A percentile compares a stretch with the other conserved stretches of the same genome.
Conservation (phyloP, 2,797 vertebrate genomes). For the Dipus sagitta region DNA sequence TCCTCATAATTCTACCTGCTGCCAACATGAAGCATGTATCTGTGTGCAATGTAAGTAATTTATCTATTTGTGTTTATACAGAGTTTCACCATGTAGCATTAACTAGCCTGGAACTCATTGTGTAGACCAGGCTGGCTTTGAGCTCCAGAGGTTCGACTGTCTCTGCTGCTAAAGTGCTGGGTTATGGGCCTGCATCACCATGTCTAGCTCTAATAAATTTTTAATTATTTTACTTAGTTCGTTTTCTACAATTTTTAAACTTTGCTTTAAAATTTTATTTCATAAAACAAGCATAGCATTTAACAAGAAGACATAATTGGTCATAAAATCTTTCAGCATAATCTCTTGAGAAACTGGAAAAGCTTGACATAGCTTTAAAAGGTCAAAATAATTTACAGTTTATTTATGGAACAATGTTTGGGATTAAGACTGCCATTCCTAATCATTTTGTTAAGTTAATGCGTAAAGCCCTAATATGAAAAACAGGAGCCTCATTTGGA, state of each 20-base stretch:
- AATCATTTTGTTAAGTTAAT: conserved; percentile 45
- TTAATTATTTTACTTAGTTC: conserved; percentile 36
- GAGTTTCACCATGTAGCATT: background rate
- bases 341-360: conserved; percentile 8
- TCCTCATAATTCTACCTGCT: background rate
- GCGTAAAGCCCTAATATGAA: conserved; percentile 50
- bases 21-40: too few relatives aligned
- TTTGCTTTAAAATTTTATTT: conserved; percentile 30
- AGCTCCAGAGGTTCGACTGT: background rate
- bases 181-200: background rate
- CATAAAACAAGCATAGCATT: background rate
- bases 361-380: conserved; percentile 48
- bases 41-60: too few relatives aligned
- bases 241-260: background rate
- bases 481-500: conserved; percentile 38
- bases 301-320: background rate
- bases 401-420: conserved; percentile 37
- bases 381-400: conserved; percentile 42
- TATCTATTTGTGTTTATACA: background rate
- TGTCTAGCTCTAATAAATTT: background rate
- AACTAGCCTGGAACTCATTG: background rate
- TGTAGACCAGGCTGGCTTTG: background rate
- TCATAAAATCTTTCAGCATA: conserved; percentile 18
- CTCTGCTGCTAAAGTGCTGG: background rate
- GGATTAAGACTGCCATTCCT: conserved; percentile 58